phyloP scores from a whole-genome alignment of 2,888 invertebrate species.

The Ischnus inquisitorius region DNA sequence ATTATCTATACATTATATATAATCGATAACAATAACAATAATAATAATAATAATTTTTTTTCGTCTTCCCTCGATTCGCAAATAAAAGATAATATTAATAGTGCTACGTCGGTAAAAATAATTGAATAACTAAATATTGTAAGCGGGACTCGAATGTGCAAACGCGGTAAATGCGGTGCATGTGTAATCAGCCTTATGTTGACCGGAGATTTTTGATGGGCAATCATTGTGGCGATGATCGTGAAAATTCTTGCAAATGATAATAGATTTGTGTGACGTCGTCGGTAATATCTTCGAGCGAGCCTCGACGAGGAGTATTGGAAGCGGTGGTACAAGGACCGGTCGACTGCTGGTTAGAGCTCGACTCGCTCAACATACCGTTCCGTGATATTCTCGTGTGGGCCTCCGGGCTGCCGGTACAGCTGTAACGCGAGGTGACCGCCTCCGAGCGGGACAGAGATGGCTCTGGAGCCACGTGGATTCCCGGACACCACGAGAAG shows the following conservation, averaged over 20 bases:
- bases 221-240: slow-evolving; percentile 14
- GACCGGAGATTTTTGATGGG: neutral
- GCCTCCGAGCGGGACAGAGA: slow-evolving; percentile 91
- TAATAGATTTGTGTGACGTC: slow-evolving; percentile 23
- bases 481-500: slow-evolving; percentile 95
- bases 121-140: neutral
- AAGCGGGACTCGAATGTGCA: neutral
- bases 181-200: neutral
- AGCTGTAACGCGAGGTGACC: slow-evolving; percentile 92
- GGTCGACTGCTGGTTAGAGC: slow-evolving; percentile 74
- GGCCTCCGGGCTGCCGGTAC: slow-evolving; percentile 91
- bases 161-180: slow-evolving; percentile 21
- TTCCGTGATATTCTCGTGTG: slow-evolving; percentile 90
- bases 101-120: neutral
- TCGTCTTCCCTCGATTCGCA: neutral
- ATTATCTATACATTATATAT: neutral
- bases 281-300: slow-evolving; percentile 60
- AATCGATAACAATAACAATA: slow-evolving; percentile 1
- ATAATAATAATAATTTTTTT: neutral
- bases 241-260: slow-evolving; percentile 29
- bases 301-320: slow-evolving; percentile 76
- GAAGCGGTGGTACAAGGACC: slow-evolving; percentile 76
- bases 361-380: slow-evolving; percentile 86
- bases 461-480: slow-evolving; percentile 89
- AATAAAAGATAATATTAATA: slow-evolving; percentile 8